Base-by-base conservation (phyloP, 2,888 invertebrate genomes). In the Drosophila lacicola region DNA sequence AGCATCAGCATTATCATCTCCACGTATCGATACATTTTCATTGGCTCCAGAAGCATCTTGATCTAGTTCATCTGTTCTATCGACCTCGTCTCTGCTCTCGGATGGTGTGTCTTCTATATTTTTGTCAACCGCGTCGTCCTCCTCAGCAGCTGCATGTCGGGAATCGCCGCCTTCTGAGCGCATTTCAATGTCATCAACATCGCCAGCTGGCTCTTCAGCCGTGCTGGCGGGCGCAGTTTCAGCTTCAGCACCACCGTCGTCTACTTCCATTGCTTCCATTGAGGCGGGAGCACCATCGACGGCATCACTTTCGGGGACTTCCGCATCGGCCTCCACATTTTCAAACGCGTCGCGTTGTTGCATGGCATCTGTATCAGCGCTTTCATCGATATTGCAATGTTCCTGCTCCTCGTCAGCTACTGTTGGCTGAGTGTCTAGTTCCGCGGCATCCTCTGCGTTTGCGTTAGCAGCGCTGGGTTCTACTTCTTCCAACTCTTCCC, bases 241-340 rank as follows among this genome's bases (percentile, higher is more conserved):
- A 47, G 65, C 51, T 64, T 75, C 89, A 72, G 68, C 86, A 17
- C 21, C 51, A 41, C n/a, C 50, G 3, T 82, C 87, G 4, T 89
- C 85, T 4, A 77, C 80, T 3, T 75, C 79, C 87, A 82, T 85
- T n/a, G 76, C 74, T 41, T 80, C 82, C 9, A 57, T 63, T 69
- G 82, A 90, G 68, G 57, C 54, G 3, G 78, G 74, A 14, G 70
- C 77, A 19, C 82, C 89, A 60, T 84, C 87, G 34, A 91, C 90
- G 2, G 90, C 83, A 66, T 92, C 91, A 10, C 88, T 82, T 17
- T 89, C 77, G 57, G 88, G 90, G 53, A 89, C 88, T 65, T 90
- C 89, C 1, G 90, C 88, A 5, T 78, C 78, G 0, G 64, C 67
- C 37, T 84, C 78, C 9, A 88, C 78, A 75, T 89, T 89, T n/a